Evolutionary conservation across 2,797 vertebrate genomes (phyloP), one percentile per base, ranked within the genome.

Genomic region (Characodon lateralis): DNA sequence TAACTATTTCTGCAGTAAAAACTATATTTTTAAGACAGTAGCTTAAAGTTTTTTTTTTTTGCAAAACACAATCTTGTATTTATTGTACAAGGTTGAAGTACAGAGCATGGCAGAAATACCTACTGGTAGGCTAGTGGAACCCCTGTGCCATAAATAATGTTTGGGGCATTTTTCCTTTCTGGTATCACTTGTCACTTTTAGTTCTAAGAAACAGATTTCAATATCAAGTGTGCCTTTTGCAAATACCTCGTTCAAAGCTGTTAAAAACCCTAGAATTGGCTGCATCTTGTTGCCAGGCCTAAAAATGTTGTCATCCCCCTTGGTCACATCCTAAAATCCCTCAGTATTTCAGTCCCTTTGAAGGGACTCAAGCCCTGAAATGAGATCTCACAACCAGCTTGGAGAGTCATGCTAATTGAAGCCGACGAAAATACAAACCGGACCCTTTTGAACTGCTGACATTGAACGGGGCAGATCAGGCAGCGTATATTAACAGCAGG

Each of bases 371-470:
- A 91, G 91, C 53, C 92, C 95, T 96, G 97, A 98, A 97, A 97
- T 82, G 93, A 80, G 96, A 97, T 96, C 94, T 92, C 93, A 92
- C 92, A 92, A 92, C 94, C 95, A 94, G 85, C 90, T 86, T 46
- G 95, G 87, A 96, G 95, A 95, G 93, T 96, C 95, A 95, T 84
- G 31, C 96, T 97, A 97, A 97, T 97, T 97, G 95, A 96, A 97
- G 95, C 89, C 94, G 97, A 97, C 96, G 97, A 97, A 97, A 96
- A 96, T 96, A 96, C 95, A 94, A 95, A 95, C 95, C 94, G 95
- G 94, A 92, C 94, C 96, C 96, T 96, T 97, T 96, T 96, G 96
- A 97, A 96, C 96, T 92, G 96, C 97, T 97, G 96, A 98, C 96
- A 96, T 94, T 94, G 95, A 94, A 90, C 96, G 96, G 96, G 89